These are phyloP conservation scores for Zaprionus africanus DNA, from an alignment of 1,140 invertebrate genomes.

Conservation along the genomic window DNA sequence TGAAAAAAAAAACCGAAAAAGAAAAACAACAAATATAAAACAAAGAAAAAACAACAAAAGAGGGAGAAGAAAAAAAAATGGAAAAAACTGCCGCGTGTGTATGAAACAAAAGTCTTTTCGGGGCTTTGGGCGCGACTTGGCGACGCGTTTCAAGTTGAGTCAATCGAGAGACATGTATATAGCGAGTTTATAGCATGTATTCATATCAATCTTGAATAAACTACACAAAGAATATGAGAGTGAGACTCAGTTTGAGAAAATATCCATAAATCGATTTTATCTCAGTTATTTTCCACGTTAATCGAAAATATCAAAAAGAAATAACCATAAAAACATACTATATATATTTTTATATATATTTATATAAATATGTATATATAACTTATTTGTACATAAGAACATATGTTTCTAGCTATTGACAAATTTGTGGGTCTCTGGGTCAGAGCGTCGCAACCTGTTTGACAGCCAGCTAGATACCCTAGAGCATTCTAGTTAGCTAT, in stretches of 20 bases:
- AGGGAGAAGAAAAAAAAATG: constrained; percentile 2
- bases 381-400: not conserved
- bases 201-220: not conserved
- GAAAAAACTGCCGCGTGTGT: constrained; percentile 13
- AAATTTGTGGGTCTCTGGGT: constrained; percentile 9
- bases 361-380: not conserved
- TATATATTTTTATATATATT: not conserved
- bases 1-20: constrained; percentile 29
- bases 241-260: too few species aligned
- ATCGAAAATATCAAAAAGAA: not conserved
- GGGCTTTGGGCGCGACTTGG: constrained; percentile 27
- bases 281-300: not conserved
- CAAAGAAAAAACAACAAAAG: constrained; percentile 11
- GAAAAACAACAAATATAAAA: not conserved
- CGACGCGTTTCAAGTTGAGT: constrained; percentile 62
- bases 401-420: not conserved
- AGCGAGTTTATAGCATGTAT: constrained; percentile 4
- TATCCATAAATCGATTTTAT: too few species aligned
- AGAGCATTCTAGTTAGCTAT: not conserved
- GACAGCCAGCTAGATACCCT: constrained; percentile 2
- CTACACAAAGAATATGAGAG: not conserved
- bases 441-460: constrained; percentile 4
- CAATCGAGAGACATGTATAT: constrained; percentile 48
- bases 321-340: not conserved
- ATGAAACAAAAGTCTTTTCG: constrained; percentile 62